A percentile compares a stretch with the other conserved stretches of the same genome.
These are phyloP conservation scores for Drosophila formosana DNA, from an alignment of 2,888 invertebrate species.

Conservation along the genomic window DNA sequence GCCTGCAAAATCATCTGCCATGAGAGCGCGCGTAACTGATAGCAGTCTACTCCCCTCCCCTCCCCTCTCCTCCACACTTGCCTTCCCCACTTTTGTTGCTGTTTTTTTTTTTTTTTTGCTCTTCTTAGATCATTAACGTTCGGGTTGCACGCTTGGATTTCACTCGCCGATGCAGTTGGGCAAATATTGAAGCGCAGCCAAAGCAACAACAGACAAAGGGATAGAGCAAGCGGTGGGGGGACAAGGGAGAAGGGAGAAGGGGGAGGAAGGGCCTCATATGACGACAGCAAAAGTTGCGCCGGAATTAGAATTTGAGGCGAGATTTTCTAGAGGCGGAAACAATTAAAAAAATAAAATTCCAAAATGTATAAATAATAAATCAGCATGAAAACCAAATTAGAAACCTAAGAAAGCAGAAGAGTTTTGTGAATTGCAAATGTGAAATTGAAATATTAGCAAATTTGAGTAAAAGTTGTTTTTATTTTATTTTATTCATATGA, in stretches of 20 bases:
- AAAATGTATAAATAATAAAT: background rate
- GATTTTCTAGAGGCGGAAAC: slow-evolving; percentile 1
- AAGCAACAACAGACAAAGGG: background rate
- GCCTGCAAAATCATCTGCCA: slow-evolving; percentile 60
- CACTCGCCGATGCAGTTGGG: slow-evolving; percentile 27
- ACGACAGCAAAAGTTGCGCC: background rate
- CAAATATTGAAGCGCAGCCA: slow-evolving; percentile 9
- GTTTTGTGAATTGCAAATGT: no score
- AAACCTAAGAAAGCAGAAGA: no score
- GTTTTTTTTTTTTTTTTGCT: slow-evolving; percentile 3
- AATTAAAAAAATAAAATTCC: slow-evolving; percentile 1
- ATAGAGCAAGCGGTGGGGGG: background rate
- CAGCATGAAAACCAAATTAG: background rate
- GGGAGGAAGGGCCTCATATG: background rate
- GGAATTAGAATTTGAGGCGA: background rate
- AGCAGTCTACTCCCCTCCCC: slow-evolving; percentile 29
- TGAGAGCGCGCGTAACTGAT: slow-evolving; percentile 70
- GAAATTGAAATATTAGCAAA: no score
- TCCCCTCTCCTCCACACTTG: background rate
- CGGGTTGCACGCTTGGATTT: slow-evolving; percentile 43
- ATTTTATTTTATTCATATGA: no score
- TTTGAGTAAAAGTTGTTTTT: no score
- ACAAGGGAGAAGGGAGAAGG: no score
- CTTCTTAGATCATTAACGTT: slow-evolving; percentile 64
- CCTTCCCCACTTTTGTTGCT: slow-evolving; percentile 27